These are phyloP conservation scores for Oxycera nigricornis DNA, from an alignment of 2,888 invertebrate species.

Conservation along the genomic window DNA sequence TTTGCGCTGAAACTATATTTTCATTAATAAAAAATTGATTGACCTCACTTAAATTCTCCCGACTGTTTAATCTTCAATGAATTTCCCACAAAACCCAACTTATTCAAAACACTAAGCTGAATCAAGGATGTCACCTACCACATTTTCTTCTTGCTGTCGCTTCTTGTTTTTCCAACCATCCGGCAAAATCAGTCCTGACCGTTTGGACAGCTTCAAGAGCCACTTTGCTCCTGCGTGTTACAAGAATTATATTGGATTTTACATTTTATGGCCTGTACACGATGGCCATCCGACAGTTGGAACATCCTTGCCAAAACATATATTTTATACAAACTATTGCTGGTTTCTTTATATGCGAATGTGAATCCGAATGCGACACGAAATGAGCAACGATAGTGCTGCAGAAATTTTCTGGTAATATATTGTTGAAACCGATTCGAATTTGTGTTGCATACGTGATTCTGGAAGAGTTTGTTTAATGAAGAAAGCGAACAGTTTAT, in stretches of 20 bases:
- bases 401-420: background rate
- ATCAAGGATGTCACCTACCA: conserved; percentile 2
- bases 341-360: background rate
- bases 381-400: background rate
- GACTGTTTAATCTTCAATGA: too few species aligned
- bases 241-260: conserved; percentile 35
- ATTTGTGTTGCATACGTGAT: conserved; percentile 17
- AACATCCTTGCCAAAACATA: background rate
- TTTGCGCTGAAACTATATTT: too few species aligned
- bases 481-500: background rate
- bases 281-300: background rate
- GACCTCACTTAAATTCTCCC: too few species aligned
- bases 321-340: conserved; percentile 33
- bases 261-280: conserved; percentile 31
- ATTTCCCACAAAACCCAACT: background rate
- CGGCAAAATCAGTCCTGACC: conserved; percentile 36
- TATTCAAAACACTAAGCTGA: background rate
- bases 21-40: too few species aligned
- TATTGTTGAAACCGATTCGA: background rate
- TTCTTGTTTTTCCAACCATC: conserved; percentile 31
- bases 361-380: background rate
- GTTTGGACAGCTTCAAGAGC: conserved; percentile 30
- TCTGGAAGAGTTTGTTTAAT: background rate
- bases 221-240: conserved; percentile 14
- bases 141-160: conserved; percentile 23